Percentiles rank a stretch among this genome's conserved stretches.
These are phyloP conservation scores for Bhutanitis thaidina DNA, from an alignment of 2,888 invertebrate genomes.

Conservation along the genomic window DNA sequence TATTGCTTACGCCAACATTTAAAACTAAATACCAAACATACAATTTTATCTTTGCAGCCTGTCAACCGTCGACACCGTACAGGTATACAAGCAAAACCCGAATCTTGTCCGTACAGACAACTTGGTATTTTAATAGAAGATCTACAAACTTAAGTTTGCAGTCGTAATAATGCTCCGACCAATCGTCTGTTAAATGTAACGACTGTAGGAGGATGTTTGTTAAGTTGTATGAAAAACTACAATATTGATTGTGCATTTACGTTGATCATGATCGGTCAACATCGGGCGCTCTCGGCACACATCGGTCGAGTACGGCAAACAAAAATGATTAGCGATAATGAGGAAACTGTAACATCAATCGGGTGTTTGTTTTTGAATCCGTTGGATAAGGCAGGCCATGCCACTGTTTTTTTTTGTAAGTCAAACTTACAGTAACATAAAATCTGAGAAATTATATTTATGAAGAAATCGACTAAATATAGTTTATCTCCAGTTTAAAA, in stretches of 20 bases:
- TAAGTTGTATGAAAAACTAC: conserved; percentile 8
- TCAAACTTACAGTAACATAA: too few relatives aligned
- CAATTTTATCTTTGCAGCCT: conserved; percentile 2
- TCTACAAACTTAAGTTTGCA: conserved; percentile 9
- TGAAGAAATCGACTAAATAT: too few relatives aligned
- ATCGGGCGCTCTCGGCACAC: conserved; percentile 25
- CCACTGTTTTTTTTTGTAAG: background rate
- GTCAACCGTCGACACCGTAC: background rate
- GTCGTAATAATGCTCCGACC: background rate
- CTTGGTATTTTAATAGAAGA: conserved; percentile 5
- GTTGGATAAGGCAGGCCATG: background rate
- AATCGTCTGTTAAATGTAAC: background rate
- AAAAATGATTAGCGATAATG: conserved; percentile 32
- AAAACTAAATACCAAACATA: conserved; percentile 10
- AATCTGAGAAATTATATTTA: too few relatives aligned
- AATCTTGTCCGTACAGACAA: background rate
- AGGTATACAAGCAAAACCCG: background rate
- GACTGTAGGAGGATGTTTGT: background rate
- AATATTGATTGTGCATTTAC: conserved; percentile 20
- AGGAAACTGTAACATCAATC: conserved; percentile 31
- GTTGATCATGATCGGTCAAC: conserved; percentile 26
- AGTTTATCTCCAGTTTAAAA: too few relatives aligned
- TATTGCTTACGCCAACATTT: conserved; percentile 17
- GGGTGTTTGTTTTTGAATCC: conserved; percentile 12
- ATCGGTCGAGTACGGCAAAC: conserved; percentile 25